Base-by-base conservation (phyloP, 2,888 invertebrate species). In the Aporophyla nigra region DNA sequence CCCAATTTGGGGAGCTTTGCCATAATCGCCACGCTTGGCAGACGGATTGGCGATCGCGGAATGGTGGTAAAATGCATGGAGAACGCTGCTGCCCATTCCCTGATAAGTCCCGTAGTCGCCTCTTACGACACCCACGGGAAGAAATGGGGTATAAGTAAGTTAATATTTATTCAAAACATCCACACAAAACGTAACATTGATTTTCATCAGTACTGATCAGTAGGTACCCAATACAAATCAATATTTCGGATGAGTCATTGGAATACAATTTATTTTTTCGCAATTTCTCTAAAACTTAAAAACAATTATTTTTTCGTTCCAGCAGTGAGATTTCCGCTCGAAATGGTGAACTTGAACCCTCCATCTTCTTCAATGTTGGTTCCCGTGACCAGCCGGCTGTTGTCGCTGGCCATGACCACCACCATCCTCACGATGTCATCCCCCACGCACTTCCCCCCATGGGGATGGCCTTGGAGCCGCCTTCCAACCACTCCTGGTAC, bases 371-470 rank as follows among this genome's bases (percentile, higher is more conserved):
- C 87, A 2, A 91, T 67, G 27, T 88, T 72, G 19, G 82, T 98
- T 1, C 99, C 99, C 1, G 99, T 99, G 53, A 98, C 98, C 91
- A 98, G 98, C 79, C 98, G 98, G n/a, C 98, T 97, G 82, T 97
- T 97, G 69, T 98, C 97, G 74, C 98, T 98, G 12, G 99, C 99
- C 71, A 99, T 96, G 93, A 98, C 99, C 10, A 97, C 97, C 80
- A 99, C 98, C 4, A 98, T 97, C 74, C 97, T 97, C 0, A 99
- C 99, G 5, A 99, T 98, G 95, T 99, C 99, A 12, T 97, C 96
- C 0, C 85, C 84, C 21, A 66, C 54, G 61, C 91, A 90, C 43
- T 61, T 80, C 43, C 71, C 0, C 89, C 83, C 89, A 91, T 81
- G 0, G 91, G 91, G 14, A 90, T 74, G 9, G 10, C 12, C 3